Conservation (phyloP, 1,140 invertebrate genomes). For the Drosophila nikananu region DNA sequence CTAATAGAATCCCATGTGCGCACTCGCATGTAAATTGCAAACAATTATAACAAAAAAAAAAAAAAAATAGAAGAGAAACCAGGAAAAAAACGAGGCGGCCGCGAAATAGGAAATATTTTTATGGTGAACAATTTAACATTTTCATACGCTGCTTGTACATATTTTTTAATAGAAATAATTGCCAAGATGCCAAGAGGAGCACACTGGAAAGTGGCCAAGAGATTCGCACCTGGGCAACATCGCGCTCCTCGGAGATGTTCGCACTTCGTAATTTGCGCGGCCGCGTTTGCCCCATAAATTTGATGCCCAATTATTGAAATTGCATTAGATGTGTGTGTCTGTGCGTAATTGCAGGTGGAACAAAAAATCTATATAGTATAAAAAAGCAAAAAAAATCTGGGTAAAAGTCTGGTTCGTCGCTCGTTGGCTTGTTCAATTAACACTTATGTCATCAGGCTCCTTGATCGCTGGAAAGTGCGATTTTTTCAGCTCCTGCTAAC, state of each 20-base stretch:
- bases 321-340: constrained; percentile 72
- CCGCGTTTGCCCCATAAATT: constrained; percentile 66
- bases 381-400: constrained; percentile 5
- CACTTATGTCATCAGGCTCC: constrained; percentile 62
- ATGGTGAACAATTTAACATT: constrained; percentile 38
- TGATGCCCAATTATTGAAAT: constrained; percentile 82
- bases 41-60: constrained; percentile 36
- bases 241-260: constrained; percentile 56
- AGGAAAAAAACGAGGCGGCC: not conserved
- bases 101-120: constrained; percentile 37
- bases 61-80: not conserved
- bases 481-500: constrained; percentile 67
- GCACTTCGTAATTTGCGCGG: constrained; percentile 79
- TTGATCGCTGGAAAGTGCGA: constrained; percentile 13
- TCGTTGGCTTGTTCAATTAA: constrained; percentile 68
- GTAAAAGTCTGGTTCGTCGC: not conserved
- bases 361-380: constrained; percentile 2
- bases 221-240: constrained; percentile 31
- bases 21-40: constrained; percentile 77
- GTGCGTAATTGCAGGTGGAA: constrained; percentile 70
- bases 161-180: constrained; percentile 78
- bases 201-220: constrained; percentile 47
- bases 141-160: constrained; percentile 48
- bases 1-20: constrained; percentile 78
- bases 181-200: constrained; percentile 21